phyloP scores from a whole-genome alignment of 2,113 vertebrate species.

The Austrofundulus limnaeus region DNA sequence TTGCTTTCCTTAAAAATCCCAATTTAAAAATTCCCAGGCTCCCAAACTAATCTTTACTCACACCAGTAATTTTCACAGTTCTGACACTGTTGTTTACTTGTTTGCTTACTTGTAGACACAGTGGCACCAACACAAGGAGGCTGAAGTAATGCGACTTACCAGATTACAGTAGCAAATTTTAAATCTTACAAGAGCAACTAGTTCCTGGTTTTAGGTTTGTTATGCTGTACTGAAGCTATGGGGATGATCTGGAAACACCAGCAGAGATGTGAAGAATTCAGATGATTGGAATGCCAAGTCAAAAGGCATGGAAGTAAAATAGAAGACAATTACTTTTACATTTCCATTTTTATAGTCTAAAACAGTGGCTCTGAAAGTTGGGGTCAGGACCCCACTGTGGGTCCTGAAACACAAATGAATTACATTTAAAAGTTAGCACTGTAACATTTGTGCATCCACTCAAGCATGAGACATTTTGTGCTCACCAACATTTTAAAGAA shows the following conservation, averaged over 20 bases:
- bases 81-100: background rate
- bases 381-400: no score
- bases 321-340: no score
- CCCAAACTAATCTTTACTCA: background rate
- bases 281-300: background rate
- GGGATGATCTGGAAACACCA: background rate
- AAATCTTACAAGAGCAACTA: background rate
- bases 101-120: slow-evolving; percentile 15
- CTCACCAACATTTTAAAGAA: no score
- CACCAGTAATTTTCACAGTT: background rate
- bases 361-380: no score
- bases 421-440: no score
- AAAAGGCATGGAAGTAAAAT: no score
- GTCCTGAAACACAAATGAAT: no score
- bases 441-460: no score
- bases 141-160: background rate
- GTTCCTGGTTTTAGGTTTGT: background rate
- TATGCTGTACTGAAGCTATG: background rate
- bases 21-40: background rate
- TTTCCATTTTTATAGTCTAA: no score
- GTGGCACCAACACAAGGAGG: slow-evolving; percentile 1
- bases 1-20: background rate
- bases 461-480: no score
- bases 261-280: background rate
- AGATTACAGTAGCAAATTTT: background rate